Conservation (phyloP, 1,140 invertebrate genomes). For the Hesperophylax magnus region DNA sequence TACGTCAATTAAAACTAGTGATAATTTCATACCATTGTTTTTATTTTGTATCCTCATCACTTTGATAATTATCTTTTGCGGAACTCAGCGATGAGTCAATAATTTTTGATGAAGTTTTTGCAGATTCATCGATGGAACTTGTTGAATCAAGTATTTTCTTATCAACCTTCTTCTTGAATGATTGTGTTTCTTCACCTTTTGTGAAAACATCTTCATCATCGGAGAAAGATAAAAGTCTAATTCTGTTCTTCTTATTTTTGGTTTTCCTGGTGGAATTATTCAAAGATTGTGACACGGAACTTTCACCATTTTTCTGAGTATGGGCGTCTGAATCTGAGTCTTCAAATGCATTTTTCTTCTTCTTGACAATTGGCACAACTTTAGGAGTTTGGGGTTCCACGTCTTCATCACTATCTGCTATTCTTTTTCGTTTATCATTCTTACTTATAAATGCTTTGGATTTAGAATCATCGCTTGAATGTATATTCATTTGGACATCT, state of each 20-base stretch:
- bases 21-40: not conserved
- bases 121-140: constrained; percentile 18
- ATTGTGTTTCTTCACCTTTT: not conserved
- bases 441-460: not conserved
- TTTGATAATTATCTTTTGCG: too few species aligned
- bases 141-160: not conserved
- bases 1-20: not conserved
- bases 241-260: not conserved
- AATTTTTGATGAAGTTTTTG: not conserved
- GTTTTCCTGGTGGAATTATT: not conserved
- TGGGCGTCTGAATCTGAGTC: not conserved
- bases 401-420: too few species aligned
- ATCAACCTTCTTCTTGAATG: not conserved
- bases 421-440: not conserved
- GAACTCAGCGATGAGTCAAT: not conserved
- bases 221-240: not conserved
- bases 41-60: not conserved
- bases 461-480: not conserved
- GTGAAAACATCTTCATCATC: not conserved
- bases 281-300: not conserved
- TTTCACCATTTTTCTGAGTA: constrained; percentile 14
- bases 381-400: too few species aligned
- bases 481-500: constrained; percentile 3
- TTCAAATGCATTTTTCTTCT: not conserved
- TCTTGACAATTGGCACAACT: not conserved